Evolutionary conservation across 2,797 vertebrate genomes (phyloP).

Genomic region (Smutsia gigantea): DNA sequence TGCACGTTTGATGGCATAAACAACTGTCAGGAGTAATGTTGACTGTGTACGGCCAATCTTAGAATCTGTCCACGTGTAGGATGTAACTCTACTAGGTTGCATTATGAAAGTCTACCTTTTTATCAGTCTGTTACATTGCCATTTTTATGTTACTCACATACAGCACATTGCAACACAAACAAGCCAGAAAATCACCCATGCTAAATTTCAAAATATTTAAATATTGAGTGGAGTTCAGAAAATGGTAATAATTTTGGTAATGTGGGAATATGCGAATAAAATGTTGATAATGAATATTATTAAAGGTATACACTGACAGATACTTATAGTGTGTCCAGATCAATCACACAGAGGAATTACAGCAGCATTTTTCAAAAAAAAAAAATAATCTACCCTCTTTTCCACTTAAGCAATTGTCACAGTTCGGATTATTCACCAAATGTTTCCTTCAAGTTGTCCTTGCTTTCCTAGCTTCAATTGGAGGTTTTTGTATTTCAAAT

Average conservation of each 20-base stretch:
- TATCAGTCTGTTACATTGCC: not conserved
- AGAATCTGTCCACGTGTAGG: not conserved
- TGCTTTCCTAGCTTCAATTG: not conserved
- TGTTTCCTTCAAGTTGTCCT: not conserved
- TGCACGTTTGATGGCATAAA: not conserved
- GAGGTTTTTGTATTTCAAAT: not conserved
- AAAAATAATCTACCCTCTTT: no score
- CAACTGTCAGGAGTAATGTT: not conserved
- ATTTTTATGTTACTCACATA: not conserved
- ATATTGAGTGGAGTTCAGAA: not conserved
- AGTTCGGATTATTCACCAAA: not conserved
- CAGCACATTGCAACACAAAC: no score
- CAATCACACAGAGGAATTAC: not conserved
- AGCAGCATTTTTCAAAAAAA: no score
- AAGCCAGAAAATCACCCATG: not conserved
- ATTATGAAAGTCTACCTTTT: not conserved
- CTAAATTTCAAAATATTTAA: not conserved
- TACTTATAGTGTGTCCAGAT: not conserved
- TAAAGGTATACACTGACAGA: not conserved
- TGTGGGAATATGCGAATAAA: no score
- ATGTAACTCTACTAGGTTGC: not conserved
- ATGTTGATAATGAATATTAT: not conserved
- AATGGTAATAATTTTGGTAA: not conserved
- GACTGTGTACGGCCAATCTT: not conserved
- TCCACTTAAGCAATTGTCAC: not conserved